Evolutionary conservation across 2,888 invertebrate species (phyloP), one percentile per base, ranked within the genome.

Genomic region (Caenorhabditis sinica): DNA sequence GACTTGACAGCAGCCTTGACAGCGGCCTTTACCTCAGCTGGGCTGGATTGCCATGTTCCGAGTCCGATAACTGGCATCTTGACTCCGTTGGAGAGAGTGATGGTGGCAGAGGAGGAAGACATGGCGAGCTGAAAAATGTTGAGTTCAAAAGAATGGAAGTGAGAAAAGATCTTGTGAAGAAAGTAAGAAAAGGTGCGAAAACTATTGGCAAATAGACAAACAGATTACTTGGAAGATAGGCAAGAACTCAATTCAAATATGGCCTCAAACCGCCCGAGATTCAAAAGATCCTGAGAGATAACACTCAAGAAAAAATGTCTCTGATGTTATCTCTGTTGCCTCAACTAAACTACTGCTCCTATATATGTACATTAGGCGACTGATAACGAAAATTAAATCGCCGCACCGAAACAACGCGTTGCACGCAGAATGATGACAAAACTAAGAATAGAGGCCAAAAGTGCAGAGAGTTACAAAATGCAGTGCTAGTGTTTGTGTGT

Each of bases 1-100:
- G 95, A 95, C 88, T 95, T 95, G 61, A 96, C 93, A 0, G 96
- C 96, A 1, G 93, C 93, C 36, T 95, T 95, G 17, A 96, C 93
- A 0, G 96, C 95, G 53, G 93, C 92, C 93, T 95, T 95, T 73
- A 96, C 93, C 89, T 95, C 95, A 5, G 94, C 95, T 80, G 90
- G 90, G 15, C 75, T 75, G 23, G 76, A 80, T 95, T 89, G 88
- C 88, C 88, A 90, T 56, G 89, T 90, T 75, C 90, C 90, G 49
- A 90, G 86, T 28, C 90, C 90, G 40, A 90, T 83, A 15, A 85
- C 75, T n/a, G 90, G 90, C 90, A 90, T 89, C 53, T 85, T 30
- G 36, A 89, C 83, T 20, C 90, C 90, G 75, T 90, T 90, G 53
- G 88, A 86, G 51, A 90, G 86, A 4, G 68, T 83, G 66, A 90